Conservation (phyloP, 2,888 invertebrate genomes). For the Polyommatus iphigenia region DNA sequence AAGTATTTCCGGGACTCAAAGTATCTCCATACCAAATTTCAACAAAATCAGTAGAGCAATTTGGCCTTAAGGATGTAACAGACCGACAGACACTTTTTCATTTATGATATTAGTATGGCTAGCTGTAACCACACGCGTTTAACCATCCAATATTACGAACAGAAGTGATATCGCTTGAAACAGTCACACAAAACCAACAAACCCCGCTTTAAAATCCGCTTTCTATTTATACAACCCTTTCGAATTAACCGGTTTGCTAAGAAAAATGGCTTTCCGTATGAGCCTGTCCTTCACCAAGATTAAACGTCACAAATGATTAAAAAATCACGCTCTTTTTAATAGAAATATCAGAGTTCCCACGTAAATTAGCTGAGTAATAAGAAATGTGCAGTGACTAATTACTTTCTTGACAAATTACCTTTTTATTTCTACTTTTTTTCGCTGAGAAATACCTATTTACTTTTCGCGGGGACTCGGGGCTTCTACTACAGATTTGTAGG, state of each 20-base stretch:
- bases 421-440: conserved; percentile 22
- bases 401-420: conserved; percentile 58
- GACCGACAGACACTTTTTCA: too few relatives aligned
- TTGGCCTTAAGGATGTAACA: too few relatives aligned
- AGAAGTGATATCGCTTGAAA: background rate
- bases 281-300: conserved; percentile 11
- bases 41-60: too few relatives aligned
- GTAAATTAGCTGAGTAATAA: conserved; percentile 46
- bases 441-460: background rate
- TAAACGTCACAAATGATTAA: conserved; percentile 27
- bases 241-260: conserved; percentile 9
- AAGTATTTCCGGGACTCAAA: too few relatives aligned
- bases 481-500: too few relatives aligned
- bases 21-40: too few relatives aligned
- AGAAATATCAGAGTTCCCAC: conserved; percentile 38
- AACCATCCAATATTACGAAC: background rate
- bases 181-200: background rate
- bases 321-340: conserved; percentile 34
- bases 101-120: too few relatives aligned
- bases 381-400: conserved; percentile 54
- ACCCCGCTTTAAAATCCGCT: background rate
- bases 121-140: background rate
- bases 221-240: conserved; percentile 13
- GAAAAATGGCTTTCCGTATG: conserved; percentile 25
- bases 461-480: too few relatives aligned